Base-by-base conservation (phyloP, 2,888 invertebrate genomes). In the Craniophora ligustri region DNA sequence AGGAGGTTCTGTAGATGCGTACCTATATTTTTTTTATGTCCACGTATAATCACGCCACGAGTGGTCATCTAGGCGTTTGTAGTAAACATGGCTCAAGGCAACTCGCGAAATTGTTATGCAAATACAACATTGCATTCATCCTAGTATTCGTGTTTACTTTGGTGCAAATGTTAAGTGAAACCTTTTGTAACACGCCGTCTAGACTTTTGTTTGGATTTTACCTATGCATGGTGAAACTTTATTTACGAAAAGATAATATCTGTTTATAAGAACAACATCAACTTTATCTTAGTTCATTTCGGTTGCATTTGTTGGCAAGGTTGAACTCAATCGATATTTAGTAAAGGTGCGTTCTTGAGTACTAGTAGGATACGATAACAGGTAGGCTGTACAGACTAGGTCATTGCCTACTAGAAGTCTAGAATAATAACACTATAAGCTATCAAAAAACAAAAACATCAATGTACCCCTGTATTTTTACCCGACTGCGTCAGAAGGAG, bases 91-190 rank as follows among this genome's bases (percentile, higher is more conserved):
- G 62, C 71, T 81, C 85, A 86, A 87, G 88, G 86, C 76, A 59
- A 82, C 69, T 79, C 78, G 85, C 81, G 72, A 86, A 88, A 88
- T 86, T 86, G 79, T 87, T 88, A 88, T 89, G 88, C 84, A 87
- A 88, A 90, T 87, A 81, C 55, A 66, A 48, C 59, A 56, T 73
- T 82, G 81, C 80, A 79, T 75, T 71, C 77, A 72, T 79, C 71
- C 72, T 68, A 69, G 72, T 74, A 69, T 67, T 40, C 66, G 71
- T 67, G 57, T 67, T 74, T 72, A 72, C 59, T 60, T 66, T 76
- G 72, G 67, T 71, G 47, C 58, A 60, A 73, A 39, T 51, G 49
- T 42, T 49, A 47, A 54, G 42, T 57, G 41, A 55, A 59, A 67
- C 26, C 53, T 53, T 26, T 40, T 47, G 44, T 44, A 50, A 44